Percentiles rank a stretch among this genome's conserved stretches.
Evolutionary conservation across 2,113 vertebrate genomes (phyloP).

Genomic region (Hippocampus comes): DNA sequence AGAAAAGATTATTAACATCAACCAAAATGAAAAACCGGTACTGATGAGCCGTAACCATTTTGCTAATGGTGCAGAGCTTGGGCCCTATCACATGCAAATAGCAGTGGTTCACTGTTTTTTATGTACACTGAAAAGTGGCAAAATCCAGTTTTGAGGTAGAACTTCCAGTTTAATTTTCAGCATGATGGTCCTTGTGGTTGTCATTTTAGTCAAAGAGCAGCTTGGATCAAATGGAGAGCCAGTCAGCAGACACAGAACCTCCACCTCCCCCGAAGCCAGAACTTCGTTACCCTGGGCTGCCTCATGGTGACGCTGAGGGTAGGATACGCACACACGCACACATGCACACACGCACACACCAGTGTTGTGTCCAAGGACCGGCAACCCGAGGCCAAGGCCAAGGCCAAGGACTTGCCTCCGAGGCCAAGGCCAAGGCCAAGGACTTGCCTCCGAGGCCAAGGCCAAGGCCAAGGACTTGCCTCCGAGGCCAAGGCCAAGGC

Average conservation of each 20-base stretch:
- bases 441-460: too few relatives aligned
- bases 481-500: too few relatives aligned
- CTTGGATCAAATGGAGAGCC: conserved; percentile 90
- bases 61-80: too few relatives aligned
- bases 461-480: too few relatives aligned
- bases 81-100: background rate
- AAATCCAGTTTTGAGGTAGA: background rate
- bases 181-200: background rate
- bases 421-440: too few relatives aligned
- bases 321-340: conserved; percentile 4
- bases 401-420: too few relatives aligned
- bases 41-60: too few relatives aligned
- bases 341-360: background rate
- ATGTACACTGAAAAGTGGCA: background rate
- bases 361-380: too few relatives aligned
- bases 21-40: too few relatives aligned
- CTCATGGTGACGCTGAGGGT: conserved; percentile 87
- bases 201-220: conserved; percentile 86
- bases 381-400: too few relatives aligned
- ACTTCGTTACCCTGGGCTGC: conserved; percentile 85
- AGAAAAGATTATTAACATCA: too few relatives aligned
- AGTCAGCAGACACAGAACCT: conserved; percentile 90
- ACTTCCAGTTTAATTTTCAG: background rate
- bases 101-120: background rate
- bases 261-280: conserved; percentile 95